Conservation (phyloP, 2,113 vertebrate genomes). For the Corydoras maculifer region DNA sequence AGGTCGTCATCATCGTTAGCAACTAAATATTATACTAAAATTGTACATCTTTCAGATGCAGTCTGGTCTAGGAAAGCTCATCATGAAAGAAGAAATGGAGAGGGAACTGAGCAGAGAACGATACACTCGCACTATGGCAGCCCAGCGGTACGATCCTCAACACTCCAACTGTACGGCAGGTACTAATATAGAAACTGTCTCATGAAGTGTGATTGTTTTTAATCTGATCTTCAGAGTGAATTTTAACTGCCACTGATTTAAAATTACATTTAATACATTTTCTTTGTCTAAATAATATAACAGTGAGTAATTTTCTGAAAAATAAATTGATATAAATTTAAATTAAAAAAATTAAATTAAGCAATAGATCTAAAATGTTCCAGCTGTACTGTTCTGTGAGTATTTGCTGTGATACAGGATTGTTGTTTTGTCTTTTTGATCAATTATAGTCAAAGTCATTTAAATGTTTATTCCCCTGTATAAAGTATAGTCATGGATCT, state of each 20-base stretch:
- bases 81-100: constrained; percentile 84
- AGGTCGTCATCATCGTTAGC: not conserved
- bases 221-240: not conserved
- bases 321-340: too few species aligned
- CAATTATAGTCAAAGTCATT: too few species aligned
- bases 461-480: too few species aligned
- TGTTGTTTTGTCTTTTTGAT: too few species aligned
- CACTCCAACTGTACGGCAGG: constrained; percentile 57
- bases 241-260: not conserved
- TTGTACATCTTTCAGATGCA: constrained; percentile 65
- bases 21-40: not conserved
- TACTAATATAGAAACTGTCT: constrained; percentile 5
- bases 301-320: too few species aligned
- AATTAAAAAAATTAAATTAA: too few species aligned
- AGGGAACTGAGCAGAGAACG: constrained; percentile 68
- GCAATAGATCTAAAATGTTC: too few species aligned
- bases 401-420: too few species aligned
- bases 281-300: too few species aligned
- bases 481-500: too few species aligned
- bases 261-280: not conserved
- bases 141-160: constrained; percentile 71
- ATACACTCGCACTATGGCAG: constrained; percentile 56
- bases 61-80: constrained; percentile 81
- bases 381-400: too few species aligned
- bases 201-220: not conserved